Evolutionary conservation across 2,797 vertebrate species (phyloP).

Genomic region (Ispidina lecontei): DNA sequence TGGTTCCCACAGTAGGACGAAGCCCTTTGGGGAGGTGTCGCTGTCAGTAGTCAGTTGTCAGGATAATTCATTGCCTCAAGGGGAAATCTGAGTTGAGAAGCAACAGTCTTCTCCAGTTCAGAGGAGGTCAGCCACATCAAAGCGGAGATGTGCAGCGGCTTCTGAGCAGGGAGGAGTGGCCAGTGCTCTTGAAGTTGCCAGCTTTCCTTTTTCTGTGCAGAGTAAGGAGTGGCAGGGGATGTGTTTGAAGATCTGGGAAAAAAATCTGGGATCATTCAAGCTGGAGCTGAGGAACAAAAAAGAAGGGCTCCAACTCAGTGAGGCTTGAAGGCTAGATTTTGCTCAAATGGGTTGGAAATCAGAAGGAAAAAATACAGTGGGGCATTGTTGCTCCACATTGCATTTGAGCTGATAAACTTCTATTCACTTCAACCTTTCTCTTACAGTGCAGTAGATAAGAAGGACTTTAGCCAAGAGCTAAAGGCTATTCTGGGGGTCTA

Average conservation of each 20-base stretch:
- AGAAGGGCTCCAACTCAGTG: background rate
- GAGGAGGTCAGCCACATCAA: slow-evolving; percentile 66
- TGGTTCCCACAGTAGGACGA: slow-evolving; percentile 23
- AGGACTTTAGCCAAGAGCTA: background rate
- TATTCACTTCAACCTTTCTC: background rate
- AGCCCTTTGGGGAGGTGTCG: slow-evolving; percentile 39
- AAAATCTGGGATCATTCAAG: slow-evolving; percentile 27
- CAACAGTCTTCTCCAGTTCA: background rate
- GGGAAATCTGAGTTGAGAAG: slow-evolving; percentile 48
- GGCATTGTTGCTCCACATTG: background rate
- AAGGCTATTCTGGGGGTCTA: background rate
- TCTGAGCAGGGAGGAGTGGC: background rate
- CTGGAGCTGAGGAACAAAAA: slow-evolving; percentile 1
- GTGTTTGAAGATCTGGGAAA: slow-evolving; percentile 15
- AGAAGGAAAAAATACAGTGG: background rate
- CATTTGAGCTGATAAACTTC: background rate
- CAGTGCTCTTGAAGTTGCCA: slow-evolving; percentile 35
- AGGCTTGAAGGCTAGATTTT: background rate
- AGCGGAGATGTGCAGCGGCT: slow-evolving; percentile 2
- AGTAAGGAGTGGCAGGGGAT: background rate
- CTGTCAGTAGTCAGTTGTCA: slow-evolving; percentile 50
- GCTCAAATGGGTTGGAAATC: background rate
- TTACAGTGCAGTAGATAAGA: background rate
- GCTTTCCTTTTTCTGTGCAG: background rate
- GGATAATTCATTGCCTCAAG: slow-evolving; percentile 45